Evolutionary conservation across 2,113 vertebrate species (phyloP).

Genomic region (Progne subis): DNA sequence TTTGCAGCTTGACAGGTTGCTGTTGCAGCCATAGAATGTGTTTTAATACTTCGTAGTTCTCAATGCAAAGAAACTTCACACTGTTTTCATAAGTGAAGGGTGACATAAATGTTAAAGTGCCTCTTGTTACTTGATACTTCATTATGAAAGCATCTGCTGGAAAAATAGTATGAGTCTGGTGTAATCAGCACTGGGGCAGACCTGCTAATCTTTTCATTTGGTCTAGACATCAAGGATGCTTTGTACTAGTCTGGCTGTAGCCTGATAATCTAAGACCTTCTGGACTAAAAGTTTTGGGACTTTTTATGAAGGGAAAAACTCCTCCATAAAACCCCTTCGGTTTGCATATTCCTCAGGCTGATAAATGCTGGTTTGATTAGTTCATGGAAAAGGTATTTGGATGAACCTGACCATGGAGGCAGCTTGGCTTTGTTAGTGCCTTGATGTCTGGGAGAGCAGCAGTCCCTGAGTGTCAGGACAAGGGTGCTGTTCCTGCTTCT

Average conservation of each 20-base stretch:
- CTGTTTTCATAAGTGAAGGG: constrained; percentile 28
- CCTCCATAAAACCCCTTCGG: not conserved
- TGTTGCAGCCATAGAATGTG: not conserved
- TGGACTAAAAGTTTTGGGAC: not conserved
- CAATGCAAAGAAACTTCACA: not conserved
- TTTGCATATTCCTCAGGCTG: not conserved
- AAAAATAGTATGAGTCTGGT: constrained; percentile 10
- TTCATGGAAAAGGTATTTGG: constrained; percentile 31
- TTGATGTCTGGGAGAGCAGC: not conserved
- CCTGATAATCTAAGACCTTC: constrained; percentile 26
- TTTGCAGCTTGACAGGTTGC: not conserved
- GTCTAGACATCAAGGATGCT: constrained; percentile 51
- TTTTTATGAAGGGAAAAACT: constrained; percentile 12
- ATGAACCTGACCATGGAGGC: not conserved
- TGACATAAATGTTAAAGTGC: constrained; percentile 14
- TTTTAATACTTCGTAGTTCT: not conserved
- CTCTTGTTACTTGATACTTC: constrained; percentile 41
- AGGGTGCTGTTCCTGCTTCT: not conserved
- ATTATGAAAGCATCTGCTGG: constrained; percentile 43
- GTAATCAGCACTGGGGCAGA: constrained; percentile 20
- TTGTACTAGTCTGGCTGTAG: constrained; percentile 26
- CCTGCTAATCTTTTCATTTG: constrained; percentile 45
- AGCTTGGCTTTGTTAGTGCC: not conserved
- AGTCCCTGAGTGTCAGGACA: not conserved
- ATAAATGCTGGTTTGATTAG: constrained; percentile 1